Evolutionary conservation across 2,797 vertebrate species (phyloP).

Genomic region (Dendrocincla fuliginosa): DNA sequence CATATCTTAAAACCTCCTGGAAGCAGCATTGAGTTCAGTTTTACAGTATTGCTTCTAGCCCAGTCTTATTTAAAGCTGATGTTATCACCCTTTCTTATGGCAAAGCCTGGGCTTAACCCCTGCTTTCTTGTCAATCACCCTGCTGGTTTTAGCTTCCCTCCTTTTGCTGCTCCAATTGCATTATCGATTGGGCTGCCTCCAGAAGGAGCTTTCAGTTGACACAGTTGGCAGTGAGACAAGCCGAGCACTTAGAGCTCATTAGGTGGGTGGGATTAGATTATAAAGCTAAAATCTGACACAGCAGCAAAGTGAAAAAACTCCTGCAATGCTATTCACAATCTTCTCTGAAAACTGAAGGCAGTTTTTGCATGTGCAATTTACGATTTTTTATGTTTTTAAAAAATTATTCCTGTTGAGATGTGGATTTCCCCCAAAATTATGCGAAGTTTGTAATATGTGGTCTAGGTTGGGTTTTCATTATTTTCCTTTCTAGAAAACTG

Average conservation of each 20-base stretch:
- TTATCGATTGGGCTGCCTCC: not conserved
- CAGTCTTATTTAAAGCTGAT: not conserved
- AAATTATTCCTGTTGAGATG: not conserved
- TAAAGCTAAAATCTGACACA: not conserved
- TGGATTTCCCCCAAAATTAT: not conserved
- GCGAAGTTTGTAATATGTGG: not conserved
- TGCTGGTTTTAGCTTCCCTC: not conserved
- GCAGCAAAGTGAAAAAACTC: not conserved
- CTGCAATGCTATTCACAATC: not conserved
- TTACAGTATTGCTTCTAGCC: not conserved
- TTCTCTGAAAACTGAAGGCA: not conserved
- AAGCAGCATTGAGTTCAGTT: not conserved
- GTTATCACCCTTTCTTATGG: not conserved
- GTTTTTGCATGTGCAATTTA: not conserved
- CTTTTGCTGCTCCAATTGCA: not conserved
- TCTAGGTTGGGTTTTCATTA: not conserved
- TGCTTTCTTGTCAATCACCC: not conserved
- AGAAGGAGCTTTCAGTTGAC: not conserved
- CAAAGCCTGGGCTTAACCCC: not conserved
- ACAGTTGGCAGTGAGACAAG: not conserved
- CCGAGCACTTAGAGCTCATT: not conserved
- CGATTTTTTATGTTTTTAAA: not conserved
- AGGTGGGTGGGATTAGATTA: not conserved
- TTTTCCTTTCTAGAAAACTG: not conserved
- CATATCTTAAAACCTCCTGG: not conserved